phyloP scores from a whole-genome alignment of 2,888 invertebrate genomes.

The Pseudococcus jackbeardsleyi region DNA sequence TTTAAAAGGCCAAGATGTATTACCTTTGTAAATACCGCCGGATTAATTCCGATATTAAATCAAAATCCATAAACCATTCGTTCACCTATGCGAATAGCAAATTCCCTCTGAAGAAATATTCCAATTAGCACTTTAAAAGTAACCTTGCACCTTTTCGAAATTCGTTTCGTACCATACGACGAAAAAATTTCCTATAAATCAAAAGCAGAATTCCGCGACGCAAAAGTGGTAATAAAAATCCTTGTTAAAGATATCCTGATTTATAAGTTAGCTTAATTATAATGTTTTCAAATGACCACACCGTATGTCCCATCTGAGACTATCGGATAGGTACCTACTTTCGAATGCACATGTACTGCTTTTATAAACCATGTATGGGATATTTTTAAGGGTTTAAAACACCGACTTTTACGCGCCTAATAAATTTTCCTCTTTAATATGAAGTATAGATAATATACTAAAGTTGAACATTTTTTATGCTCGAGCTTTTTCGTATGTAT shows the following conservation, averaged over 20 bases:
- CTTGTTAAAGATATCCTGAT: neutral
- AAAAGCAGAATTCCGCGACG: neutral
- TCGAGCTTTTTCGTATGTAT: neutral
- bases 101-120: neutral
- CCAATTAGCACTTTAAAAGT: neutral
- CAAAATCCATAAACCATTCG: conserved; percentile 8
- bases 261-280: conserved; percentile 14
- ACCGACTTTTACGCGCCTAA: neutral
- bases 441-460: neutral
- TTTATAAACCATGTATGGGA: neutral
- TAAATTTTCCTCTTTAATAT: neutral
- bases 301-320: conserved; percentile 19
- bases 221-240: neutral
- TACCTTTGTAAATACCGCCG: neutral
- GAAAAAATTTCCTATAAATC: neutral
- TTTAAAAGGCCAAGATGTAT: conserved; percentile 23
- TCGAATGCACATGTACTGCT: neutral
- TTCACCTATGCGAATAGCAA: neutral
- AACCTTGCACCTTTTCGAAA: neutral
- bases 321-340: neutral
- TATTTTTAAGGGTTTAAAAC: neutral
- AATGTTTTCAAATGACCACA: conserved; percentile 2
- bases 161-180: neutral
- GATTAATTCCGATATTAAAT: neutral
- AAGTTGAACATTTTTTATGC: neutral